Percentiles rank a stretch among this genome's conserved stretches.
phyloP scores from a whole-genome alignment of 1,140 invertebrate species.

The Dysdera silvatica region DNA sequence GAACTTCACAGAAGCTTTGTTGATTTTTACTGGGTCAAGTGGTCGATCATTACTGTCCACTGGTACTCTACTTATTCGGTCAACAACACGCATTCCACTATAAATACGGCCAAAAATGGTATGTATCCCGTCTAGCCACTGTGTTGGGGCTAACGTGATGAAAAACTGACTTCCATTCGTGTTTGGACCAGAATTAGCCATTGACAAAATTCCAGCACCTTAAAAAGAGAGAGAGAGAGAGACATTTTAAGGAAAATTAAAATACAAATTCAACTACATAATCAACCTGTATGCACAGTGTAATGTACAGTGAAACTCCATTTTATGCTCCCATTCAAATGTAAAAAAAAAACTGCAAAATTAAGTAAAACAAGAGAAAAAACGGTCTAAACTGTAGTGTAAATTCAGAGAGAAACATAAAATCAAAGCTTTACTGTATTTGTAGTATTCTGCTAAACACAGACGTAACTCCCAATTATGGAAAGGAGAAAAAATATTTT shows the following conservation, averaged over 20 bases:
- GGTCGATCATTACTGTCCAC: conserved; percentile 84
- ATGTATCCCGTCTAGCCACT: conserved; percentile 97
- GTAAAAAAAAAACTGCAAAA: too few species aligned
- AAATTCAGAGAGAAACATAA: too few species aligned
- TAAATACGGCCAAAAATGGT: conserved; percentile 86
- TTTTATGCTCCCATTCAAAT: too few species aligned
- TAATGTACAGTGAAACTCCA: too few species aligned
- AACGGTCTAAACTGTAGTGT: too few species aligned
- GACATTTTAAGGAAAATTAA: background rate
- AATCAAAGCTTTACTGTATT: too few species aligned
- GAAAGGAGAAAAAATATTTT: too few species aligned
- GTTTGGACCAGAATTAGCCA: conserved; percentile 90
- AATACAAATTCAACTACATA: background rate
- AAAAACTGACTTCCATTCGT: conserved; percentile 95
- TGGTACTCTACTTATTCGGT: conserved; percentile 84
- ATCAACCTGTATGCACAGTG: background rate
- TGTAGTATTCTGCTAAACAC: too few species aligned
- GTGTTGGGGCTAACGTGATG: conserved; percentile 89
- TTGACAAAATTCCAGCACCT: conserved; percentile 71
- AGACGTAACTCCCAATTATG: too few species aligned
- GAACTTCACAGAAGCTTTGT: conserved; percentile 54
- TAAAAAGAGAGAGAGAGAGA: conserved; percentile 28
- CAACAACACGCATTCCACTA: conserved; percentile 80
- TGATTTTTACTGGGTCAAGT: conserved; percentile 79
- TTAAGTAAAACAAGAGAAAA: too few species aligned